Evolutionary conservation across 2,888 invertebrate species (phyloP).

Genomic region (Callimorpha dominula): DNA sequence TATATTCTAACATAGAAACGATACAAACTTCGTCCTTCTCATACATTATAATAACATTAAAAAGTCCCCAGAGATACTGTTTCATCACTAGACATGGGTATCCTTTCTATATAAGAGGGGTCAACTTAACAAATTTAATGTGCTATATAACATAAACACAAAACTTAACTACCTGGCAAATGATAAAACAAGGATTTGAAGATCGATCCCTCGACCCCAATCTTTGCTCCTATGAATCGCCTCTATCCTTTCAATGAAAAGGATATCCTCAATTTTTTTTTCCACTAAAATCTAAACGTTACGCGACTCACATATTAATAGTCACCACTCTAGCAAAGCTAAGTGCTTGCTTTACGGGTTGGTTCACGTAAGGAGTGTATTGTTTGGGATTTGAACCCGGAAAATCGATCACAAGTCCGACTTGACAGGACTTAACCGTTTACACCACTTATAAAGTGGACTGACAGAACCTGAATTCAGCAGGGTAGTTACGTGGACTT

Average conservation of each 20-base stretch:
- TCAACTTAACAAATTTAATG: slow-evolving; percentile 4
- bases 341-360: too few species aligned
- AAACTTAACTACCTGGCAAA: not conserved
- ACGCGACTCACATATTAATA: too few species aligned
- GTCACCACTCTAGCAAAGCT: too few species aligned
- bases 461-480: too few species aligned
- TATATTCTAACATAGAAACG: not conserved
- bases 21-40: not conserved
- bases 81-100: slow-evolving; percentile 12
- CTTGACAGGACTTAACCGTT: too few species aligned
- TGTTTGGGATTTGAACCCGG: not conserved
- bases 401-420: not conserved
- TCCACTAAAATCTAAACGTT: too few species aligned
- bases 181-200: not conserved
- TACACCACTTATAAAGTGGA: too few species aligned
- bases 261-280: too few species aligned
- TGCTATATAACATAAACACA: not conserved
- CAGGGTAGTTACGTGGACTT: not conserved
- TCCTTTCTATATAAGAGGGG: slow-evolving; percentile 26
- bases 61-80: not conserved
- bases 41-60: not conserved
- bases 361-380: not conserved
- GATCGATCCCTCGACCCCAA: not conserved
- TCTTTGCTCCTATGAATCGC: not conserved
- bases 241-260: not conserved